Conservation (phyloP, 2,888 invertebrate genomes). For the Rhodophaea formosa region DNA sequence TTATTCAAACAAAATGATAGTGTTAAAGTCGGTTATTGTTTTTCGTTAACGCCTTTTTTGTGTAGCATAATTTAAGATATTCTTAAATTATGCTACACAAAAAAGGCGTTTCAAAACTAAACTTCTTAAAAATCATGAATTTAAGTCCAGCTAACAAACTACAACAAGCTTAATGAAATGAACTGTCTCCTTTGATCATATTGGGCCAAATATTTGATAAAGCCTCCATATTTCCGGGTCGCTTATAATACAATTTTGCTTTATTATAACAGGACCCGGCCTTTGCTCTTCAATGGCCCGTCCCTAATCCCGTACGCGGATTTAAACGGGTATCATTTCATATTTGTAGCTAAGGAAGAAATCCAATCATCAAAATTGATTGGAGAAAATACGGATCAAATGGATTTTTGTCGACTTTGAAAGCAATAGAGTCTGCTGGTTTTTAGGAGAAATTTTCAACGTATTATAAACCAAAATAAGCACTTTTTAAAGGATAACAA, state of each 20-base stretch:
- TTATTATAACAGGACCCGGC: neutral
- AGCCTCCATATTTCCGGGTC: neutral
- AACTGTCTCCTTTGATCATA: neutral
- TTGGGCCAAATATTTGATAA: neutral
- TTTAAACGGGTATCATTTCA: neutral
- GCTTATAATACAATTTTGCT: neutral
- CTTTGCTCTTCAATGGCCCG: neutral
- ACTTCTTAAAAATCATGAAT: no score
- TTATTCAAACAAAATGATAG: no score
- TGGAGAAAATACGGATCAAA: neutral
- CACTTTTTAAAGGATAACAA: no score
- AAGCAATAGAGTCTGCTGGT: no score
- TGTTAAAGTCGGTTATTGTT: no score
- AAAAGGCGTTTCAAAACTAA: no score
- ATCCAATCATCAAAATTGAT: neutral
- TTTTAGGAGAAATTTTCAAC: no score
- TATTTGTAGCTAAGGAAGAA: neutral
- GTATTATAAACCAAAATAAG: no score
- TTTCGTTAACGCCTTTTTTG: no score
- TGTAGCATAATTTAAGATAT: no score
- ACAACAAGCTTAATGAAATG: neutral
- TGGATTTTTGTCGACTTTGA: no score
- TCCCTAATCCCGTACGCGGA: neutral
- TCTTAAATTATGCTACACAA: no score
- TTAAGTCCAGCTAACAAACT: neutral